Percentiles rank a stretch among this genome's conserved stretches.
Conservation (phyloP, 1,140 invertebrate genomes). For the Lepidurus packardi region DNA sequence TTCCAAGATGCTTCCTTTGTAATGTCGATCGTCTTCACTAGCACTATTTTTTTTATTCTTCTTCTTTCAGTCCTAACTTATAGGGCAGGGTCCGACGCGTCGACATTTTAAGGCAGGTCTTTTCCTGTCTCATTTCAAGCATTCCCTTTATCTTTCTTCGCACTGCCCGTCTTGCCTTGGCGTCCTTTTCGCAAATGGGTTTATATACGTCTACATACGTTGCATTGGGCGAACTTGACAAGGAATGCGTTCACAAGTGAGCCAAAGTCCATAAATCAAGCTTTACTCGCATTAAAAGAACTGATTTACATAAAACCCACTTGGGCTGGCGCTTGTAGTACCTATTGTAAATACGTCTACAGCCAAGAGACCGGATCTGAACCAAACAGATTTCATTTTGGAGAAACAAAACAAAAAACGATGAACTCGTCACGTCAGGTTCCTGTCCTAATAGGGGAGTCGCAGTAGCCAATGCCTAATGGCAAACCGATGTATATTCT, state of each 20-base stretch:
- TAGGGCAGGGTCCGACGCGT: conserved; percentile 2
- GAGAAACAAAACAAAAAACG: background rate
- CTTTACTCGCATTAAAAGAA: conserved; percentile 4
- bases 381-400: background rate
- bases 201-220: background rate
- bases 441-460: background rate
- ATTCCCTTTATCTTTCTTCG: background rate
- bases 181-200: background rate
- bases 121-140: background rate
- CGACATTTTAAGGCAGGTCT: background rate
- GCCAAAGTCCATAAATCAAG: conserved; percentile 5
- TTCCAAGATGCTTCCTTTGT: conserved; percentile 14
- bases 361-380: background rate
- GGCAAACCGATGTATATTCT: background rate
- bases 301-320: conserved; percentile 19
- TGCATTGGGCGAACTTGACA: conserved; percentile 21
- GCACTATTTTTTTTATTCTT: background rate
- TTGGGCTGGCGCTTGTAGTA: background rate
- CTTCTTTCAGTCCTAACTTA: background rate
- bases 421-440: conserved; percentile 21
- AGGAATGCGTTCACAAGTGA: background rate
- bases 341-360: background rate
- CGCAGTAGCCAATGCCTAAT: background rate
- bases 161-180: background rate
- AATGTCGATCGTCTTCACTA: conserved; percentile 1